phyloP scores from a whole-genome alignment of 2,888 invertebrate genomes.

The Plusia festucae region DNA sequence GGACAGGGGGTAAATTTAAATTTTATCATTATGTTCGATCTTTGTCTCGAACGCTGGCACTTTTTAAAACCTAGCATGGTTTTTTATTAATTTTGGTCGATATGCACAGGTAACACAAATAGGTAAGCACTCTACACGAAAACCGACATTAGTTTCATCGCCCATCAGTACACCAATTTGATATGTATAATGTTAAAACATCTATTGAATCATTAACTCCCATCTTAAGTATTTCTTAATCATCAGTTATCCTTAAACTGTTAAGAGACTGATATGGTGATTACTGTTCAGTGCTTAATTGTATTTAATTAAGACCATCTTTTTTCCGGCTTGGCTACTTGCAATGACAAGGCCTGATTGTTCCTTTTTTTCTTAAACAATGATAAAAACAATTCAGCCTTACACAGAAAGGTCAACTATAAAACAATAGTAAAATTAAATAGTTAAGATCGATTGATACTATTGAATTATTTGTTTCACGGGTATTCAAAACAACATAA shows the following conservation, averaged over 20 bases:
- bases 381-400: conserved; percentile 66
- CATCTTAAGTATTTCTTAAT: background rate
- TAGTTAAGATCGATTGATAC: conserved; percentile 71
- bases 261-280: conserved; percentile 15
- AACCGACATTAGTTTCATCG: too few species aligned
- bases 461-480: conserved; percentile 76
- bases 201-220: background rate
- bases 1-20: background rate
- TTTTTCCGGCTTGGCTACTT: conserved; percentile 52
- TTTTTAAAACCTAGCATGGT: too few species aligned
- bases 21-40: background rate
- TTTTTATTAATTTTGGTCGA: too few species aligned
- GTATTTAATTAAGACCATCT: conserved; percentile 36
- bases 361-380: conserved; percentile 60
- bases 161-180: too few species aligned
- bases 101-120: too few species aligned
- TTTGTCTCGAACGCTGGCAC: background rate
- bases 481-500: conserved; percentile 68
- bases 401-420: conserved; percentile 67
- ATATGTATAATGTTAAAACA: too few species aligned
- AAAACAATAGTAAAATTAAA: conserved; percentile 77
- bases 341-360: conserved; percentile 53
- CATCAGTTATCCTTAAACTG: background rate
- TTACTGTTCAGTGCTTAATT: conserved; percentile 27
- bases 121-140: too few species aligned